Percentiles rank a stretch among this genome's conserved stretches.
These are phyloP conservation scores for Heterotis niloticus DNA, from an alignment of 2,113 vertebrate genomes.

Conservation along the genomic window DNA sequence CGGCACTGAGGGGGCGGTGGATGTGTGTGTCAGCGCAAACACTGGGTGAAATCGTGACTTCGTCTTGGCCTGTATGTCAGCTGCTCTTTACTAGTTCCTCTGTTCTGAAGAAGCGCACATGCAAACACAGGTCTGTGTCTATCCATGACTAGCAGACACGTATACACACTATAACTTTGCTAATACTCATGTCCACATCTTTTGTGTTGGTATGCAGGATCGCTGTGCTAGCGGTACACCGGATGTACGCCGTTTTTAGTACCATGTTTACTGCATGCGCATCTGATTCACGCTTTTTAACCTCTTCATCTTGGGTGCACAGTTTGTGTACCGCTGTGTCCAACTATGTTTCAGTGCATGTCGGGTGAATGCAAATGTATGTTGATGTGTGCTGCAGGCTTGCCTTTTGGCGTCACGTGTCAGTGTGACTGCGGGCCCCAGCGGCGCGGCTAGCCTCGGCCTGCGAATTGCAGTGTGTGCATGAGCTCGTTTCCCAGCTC, in stretches of 20 bases:
- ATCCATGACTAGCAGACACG: too few relatives aligned
- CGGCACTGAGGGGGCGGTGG: slow-evolving; percentile 56
- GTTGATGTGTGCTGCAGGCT: slow-evolving; percentile 22
- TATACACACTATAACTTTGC: too few relatives aligned
- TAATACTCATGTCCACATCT: too few relatives aligned
- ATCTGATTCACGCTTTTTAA: too few relatives aligned
- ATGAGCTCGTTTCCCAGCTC: slow-evolving; percentile 24
- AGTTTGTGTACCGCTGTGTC: not conserved
- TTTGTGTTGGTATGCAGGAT: too few relatives aligned
- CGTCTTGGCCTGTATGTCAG: slow-evolving; percentile 4
- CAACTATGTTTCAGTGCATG: not conserved
- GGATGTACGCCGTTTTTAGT: too few relatives aligned
- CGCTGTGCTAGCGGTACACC: too few relatives aligned
- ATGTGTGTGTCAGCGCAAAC: slow-evolving; percentile 41
- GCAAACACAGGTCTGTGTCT: not conserved
- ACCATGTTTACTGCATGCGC: too few relatives aligned
- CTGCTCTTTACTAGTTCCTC: slow-evolving; percentile 9
- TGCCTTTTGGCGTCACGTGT: slow-evolving; percentile 1
- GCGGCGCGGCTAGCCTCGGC: too few relatives aligned
- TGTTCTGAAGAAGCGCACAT: not conserved
- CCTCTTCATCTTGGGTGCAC: too few relatives aligned
- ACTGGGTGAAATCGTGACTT: slow-evolving; percentile 22
- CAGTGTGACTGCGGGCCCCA: too few relatives aligned
- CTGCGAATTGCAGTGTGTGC: too few relatives aligned
- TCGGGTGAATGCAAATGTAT: not conserved